Base-by-base conservation (phyloP, 2,888 invertebrate species). In the Pimpla rufipes region DNA sequence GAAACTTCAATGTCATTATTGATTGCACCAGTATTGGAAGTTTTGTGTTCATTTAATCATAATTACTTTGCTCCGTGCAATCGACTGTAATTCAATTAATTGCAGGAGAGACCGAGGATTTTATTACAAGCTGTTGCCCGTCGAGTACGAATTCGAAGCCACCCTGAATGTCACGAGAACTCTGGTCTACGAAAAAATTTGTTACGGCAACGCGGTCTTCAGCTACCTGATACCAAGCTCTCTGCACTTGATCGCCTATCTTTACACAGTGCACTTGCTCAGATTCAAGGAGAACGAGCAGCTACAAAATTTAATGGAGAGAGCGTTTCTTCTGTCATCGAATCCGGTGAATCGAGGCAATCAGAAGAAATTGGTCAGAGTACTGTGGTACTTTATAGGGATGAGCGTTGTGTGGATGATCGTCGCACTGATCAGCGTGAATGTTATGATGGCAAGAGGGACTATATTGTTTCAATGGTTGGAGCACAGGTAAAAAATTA, bases 281-380 rank as follows among this genome's bases (percentile, higher is more conserved):
- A 94, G 97, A 88, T 95, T 96, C 86, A 95, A 96, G 42, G 97
- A 97, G 91, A 97, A 97, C 90, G 97, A 97, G 91, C 97, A 97
- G 89, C 92, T 97, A 71, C 97, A 97, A 88, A 96, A 97, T 93
- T 94, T 97, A 68, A 97, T 97, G 95, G 97, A 97, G 93, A 94
- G 97, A 88, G 97, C 96, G 0, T 97, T 97, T 90, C 93, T 97
- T 45, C 94, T 97, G 81, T 96, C 97, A 0, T 96, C 96, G 0
- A 96, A 95, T 91, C 94, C 96, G 10, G 95, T 95, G 0, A 95
- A 96, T 92, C 88, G 90, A 6, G 95, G 96, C 64, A 96, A 96
- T 87, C 97, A 97, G 62, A 96, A 95, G 86, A 95, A 95, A 50
- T 93, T 97, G 29, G 95, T 97, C 42, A 95, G 95, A 84, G 95